Base-by-base conservation (phyloP, 2,888 invertebrate genomes). In the Balanococcus diminutus region DNA sequence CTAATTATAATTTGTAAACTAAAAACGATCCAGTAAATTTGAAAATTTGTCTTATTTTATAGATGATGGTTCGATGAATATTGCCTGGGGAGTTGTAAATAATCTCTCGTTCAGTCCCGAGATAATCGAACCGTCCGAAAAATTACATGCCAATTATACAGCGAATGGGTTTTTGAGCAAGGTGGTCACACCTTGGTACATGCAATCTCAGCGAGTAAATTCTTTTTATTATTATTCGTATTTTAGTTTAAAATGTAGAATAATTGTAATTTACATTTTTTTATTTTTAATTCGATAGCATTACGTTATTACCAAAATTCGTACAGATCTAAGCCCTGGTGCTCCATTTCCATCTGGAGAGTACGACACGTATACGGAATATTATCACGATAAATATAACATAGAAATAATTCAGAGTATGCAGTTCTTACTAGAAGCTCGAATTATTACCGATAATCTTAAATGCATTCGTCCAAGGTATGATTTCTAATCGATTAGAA, bases 371-470 rank as follows among this genome's bases (percentile, higher is more conserved):
- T 99, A 94, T 89, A 92, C 92, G 6, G 92, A 94, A n/a, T 98
- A 98, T 89, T 97, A 94, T 89, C 89, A 91, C 0, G 91, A 91
- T 8, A 96, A 95, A 89, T 97, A 98, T 89, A 91, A 92, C 22
- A 89, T 94, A 31, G 89, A 90, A 2, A 92, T 97, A 14, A 89
- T 92, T 42, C 93, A 95, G 87, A 89, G 90, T 0, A 90, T 91
- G 32, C 96, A 96, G 89, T 95, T 96, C 0, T 90, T 99, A 88
- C 90, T 99, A 2, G 94, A 96, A 90, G 98, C 96, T 0, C 94
- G 94, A 42, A n/a, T 46, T 31, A 42, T 85, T 19, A 85, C 72
- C n/a, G 46, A 42, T n/a, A 79, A 75, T 51, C 25, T 85, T 1
- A 85, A 94, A 89, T 93, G 92, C 87, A 90, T 93, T n/a, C 92